Conservation (phyloP, 2,888 invertebrate genomes). For the Dicyrtomina minuta region DNA sequence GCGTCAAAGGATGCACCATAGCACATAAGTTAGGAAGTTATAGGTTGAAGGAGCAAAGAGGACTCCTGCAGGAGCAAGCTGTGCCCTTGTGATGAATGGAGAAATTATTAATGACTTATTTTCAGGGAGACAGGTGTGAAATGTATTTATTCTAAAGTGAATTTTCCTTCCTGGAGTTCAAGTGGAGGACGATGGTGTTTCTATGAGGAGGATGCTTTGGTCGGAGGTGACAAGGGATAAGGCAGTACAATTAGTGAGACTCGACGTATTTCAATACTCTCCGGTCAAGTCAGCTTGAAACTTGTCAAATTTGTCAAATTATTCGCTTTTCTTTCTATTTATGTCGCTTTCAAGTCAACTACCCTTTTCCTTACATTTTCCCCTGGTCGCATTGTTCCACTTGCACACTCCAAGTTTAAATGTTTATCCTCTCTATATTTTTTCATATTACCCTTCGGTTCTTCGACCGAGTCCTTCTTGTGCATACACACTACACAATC, state of each 20-base stretch:
- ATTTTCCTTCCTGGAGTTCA: conserved; percentile 15
- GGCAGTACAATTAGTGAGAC: no score
- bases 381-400: conserved; percentile 13
- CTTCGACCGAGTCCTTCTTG: background rate
- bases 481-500: conserved; percentile 2
- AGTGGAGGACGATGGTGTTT: conserved; percentile 16
- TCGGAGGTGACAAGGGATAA: background rate
- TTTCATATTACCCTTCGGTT: background rate
- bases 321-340: conserved; percentile 15
- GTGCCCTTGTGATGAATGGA: conserved; percentile 26
- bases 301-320: conserved; percentile 28
- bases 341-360: conserved; percentile 6
- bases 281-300: conserved; percentile 25
- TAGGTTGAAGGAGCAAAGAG: conserved; percentile 8
- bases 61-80: conserved; percentile 10
- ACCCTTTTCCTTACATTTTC: conserved; percentile 8
- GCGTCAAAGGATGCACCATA: no score
- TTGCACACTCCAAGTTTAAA: conserved; percentile 2
- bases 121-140: conserved; percentile 27
- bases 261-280: background rate
- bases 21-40: no score
- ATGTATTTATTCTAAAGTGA: conserved; percentile 15
- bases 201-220: no score
- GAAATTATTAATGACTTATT: conserved; percentile 30
- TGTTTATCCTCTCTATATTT: background rate